Conservation (phyloP, 2,113 vertebrate species). For the Proteles cristata region DNA sequence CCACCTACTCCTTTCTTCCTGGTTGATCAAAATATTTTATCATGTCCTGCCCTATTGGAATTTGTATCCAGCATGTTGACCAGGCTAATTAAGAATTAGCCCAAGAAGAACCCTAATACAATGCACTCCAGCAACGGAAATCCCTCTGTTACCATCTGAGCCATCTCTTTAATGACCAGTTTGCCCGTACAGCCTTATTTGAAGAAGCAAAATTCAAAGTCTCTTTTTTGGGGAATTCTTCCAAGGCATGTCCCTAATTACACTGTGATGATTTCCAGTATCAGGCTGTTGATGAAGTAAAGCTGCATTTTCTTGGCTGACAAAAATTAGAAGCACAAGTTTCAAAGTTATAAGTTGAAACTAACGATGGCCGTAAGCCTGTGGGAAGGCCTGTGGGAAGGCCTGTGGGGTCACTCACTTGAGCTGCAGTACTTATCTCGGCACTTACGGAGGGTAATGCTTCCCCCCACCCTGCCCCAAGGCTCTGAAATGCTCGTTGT, state of each 20-base stretch:
- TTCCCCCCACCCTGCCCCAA: not conserved
- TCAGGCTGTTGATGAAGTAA: not conserved
- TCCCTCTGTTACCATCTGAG: not conserved
- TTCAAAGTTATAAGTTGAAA: slow-evolving; percentile 22
- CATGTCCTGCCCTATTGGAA: not conserved
- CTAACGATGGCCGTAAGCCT: not conserved
- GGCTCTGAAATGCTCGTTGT: not conserved
- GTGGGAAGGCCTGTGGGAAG: not conserved
- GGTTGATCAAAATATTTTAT: not conserved
- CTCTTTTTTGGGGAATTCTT: not conserved
- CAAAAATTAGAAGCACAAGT: slow-evolving; percentile 6
- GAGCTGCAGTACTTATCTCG: not conserved
- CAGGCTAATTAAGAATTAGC: not conserved
- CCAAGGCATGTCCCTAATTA: slow-evolving; percentile 1
- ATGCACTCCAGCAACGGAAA: not conserved
- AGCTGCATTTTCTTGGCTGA: slow-evolving; percentile 32
- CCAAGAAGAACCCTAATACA: not conserved
- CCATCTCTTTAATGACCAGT: not conserved
- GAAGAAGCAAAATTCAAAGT: slow-evolving; percentile 20
- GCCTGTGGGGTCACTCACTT: not conserved
- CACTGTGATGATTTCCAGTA: not conserved
- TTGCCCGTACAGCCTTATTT: not conserved
- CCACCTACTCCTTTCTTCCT: not conserved
- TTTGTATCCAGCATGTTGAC: not conserved
- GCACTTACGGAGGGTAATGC: not conserved